phyloP scores from a whole-genome alignment of 2,113 vertebrate genomes.

The Erpornis zantholeuca region DNA sequence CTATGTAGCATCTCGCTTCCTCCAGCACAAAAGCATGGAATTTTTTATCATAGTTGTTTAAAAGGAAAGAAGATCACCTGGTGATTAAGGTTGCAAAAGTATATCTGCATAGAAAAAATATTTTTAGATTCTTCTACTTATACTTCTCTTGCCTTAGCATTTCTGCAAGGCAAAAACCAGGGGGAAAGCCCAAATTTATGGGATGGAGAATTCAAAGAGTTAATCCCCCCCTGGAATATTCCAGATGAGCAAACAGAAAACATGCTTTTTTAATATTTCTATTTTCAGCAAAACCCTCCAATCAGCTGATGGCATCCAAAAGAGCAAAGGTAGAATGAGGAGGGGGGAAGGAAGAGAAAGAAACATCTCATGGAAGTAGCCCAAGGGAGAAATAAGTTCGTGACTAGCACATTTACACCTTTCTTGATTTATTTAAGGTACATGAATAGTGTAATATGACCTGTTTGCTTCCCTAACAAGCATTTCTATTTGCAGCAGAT shows the following conservation, averaged over 20 bases:
- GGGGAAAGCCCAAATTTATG: neutral
- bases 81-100: neutral
- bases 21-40: neutral
- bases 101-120: neutral
- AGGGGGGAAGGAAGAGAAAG: neutral
- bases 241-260: slow-evolving; percentile 1
- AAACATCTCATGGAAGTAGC: slow-evolving; percentile 38
- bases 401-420: slow-evolving; percentile 63
- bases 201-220: neutral
- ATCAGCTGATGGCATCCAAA: neutral
- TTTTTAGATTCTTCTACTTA: neutral
- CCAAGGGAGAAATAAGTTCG: slow-evolving; percentile 53
- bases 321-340: neutral
- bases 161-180: neutral
- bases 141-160: neutral
- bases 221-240: neutral
- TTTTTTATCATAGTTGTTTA: neutral
- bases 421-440: slow-evolving; percentile 63
- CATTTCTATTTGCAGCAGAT: slow-evolving; percentile 22
- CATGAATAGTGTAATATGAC: slow-evolving; percentile 48
- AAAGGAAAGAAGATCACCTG: neutral
- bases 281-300: neutral
- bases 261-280: neutral
- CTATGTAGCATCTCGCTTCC: neutral
- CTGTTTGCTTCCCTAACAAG: slow-evolving; percentile 47